Evolutionary conservation across 2,888 invertebrate genomes (phyloP).

Genomic region (Proisotoma minuta): DNA sequence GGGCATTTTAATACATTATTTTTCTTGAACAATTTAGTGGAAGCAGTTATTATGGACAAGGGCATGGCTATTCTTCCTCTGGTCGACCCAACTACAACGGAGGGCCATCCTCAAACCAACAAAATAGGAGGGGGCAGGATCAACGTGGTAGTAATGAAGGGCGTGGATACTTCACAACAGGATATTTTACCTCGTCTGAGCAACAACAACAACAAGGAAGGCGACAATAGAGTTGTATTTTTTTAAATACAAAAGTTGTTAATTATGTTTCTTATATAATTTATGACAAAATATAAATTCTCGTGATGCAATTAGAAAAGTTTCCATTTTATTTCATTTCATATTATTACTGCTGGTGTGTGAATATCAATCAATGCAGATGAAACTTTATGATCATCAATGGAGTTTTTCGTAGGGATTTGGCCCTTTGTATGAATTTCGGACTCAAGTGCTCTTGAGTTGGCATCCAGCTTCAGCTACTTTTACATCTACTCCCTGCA

Average conservation of each 20-base stretch:
- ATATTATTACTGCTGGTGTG: too few relatives aligned
- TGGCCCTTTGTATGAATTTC: conserved; percentile 47
- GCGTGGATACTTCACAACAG: conserved; percentile 31
- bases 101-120: conserved; percentile 29
- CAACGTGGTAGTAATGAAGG: conserved; percentile 28
- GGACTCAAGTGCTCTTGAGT: conserved; percentile 47
- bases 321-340: not conserved
- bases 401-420: not conserved
- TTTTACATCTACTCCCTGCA: conserved; percentile 13
- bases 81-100: conserved; percentile 24
- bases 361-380: too few relatives aligned
- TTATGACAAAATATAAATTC: too few relatives aligned
- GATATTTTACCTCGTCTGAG: conserved; percentile 11
- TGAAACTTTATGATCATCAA: not conserved
- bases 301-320: too few relatives aligned
- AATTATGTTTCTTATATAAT: too few relatives aligned
- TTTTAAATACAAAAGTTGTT: not conserved
- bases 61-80: conserved; percentile 11
- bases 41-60: too few relatives aligned
- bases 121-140: conserved; percentile 26
- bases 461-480: conserved; percentile 44
- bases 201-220: not conserved
- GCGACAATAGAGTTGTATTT: too few relatives aligned
- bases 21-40: too few relatives aligned
- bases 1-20: too few relatives aligned